Evolutionary conservation across 2,113 vertebrate species (phyloP), one percentile per base, ranked within the genome.

Genomic region (Pavo muticus): DNA sequence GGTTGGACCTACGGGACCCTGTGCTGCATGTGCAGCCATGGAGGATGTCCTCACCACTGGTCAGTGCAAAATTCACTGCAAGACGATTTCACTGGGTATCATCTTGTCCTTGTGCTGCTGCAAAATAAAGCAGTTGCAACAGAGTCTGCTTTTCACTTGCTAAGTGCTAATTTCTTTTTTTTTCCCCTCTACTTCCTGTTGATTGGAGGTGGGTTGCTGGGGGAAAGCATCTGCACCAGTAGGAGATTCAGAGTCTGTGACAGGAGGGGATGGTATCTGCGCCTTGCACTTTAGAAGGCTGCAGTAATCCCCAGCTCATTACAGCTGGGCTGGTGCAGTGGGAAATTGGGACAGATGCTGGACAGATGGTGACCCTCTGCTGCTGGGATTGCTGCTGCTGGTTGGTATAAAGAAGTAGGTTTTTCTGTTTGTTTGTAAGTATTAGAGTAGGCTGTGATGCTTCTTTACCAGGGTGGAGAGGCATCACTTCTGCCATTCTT

Each of bases 251-350:
- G n/a, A 86, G 65, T 64, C 12, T 0, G 69, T 74, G 45, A 88
- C 94, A 91, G 90, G 73, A 77, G 76, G 91, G 91, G 91, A 75
- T 87, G 72, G 54, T 60, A 90, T 86, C 76, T 50, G 82, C 27
- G 47, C 1, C 92, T 81, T 79, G 61, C 88, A 3, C 82, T 84
- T 90, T 47, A 77, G 79, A 24, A 90, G 85, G n/a, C 56, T 39
- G 3, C 24, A 40, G 76, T 92, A 95, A 94, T 93, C 93, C 91
- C 90, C 94, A 95, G 90, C 78, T 91, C 93, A 95, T 93, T 91
- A 84, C 44, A 74, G 84, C 75, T 37, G 90, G 74, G 78, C 59
- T 84, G 77, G 42, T 63, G 78, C 71, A 44, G 50, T 1, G 4
- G 64, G 82, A 91, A 94, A 90, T 88, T 0, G 0, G 82, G 79